Evolutionary conservation across 1,140 invertebrate species (phyloP).

Genomic region (Atopsyche davidsoni): DNA sequence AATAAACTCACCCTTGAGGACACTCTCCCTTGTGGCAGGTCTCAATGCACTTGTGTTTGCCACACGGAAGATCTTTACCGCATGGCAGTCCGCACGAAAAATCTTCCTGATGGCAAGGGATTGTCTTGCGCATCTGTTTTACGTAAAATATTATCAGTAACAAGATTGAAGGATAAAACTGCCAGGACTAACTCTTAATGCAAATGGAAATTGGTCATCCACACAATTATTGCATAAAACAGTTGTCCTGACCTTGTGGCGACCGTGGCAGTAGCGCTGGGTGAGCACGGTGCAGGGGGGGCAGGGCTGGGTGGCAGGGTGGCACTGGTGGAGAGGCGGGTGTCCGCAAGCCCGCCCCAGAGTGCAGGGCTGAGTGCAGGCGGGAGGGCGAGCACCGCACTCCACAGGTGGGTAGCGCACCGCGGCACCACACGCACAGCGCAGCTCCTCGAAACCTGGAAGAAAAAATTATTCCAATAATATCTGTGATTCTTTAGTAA

Average conservation of each 20-base stretch:
- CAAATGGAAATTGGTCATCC: neutral
- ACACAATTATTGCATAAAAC: too few species aligned
- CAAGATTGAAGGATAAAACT: slow-evolving; percentile 27
- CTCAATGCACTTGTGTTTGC: slow-evolving; percentile 70
- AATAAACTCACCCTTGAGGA: slow-evolving; percentile 33
- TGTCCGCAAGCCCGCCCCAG: slow-evolving; percentile 76
- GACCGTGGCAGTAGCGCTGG: slow-evolving; percentile 80
- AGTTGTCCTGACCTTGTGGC: slow-evolving; percentile 75
- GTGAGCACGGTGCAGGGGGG: slow-evolving; percentile 92
- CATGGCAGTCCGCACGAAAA: slow-evolving; percentile 89
- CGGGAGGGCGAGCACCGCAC: slow-evolving; percentile 80
- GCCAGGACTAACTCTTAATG: neutral
- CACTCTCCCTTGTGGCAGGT: slow-evolving; percentile 70
- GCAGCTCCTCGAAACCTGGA: slow-evolving; percentile 81
- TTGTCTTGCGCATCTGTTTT: slow-evolving; percentile 72
- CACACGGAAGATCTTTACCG: slow-evolving; percentile 68
- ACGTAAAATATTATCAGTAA: too few species aligned
- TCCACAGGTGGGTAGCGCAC: slow-evolving; percentile 85
- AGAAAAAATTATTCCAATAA: too few species aligned
- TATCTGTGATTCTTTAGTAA: too few species aligned
- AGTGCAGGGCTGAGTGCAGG: slow-evolving; percentile 71
- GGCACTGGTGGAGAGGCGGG: slow-evolving; percentile 62
- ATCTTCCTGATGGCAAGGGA: slow-evolving; percentile 81
- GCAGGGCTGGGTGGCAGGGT: slow-evolving; percentile 56
- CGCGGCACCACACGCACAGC: slow-evolving; percentile 83